Percentiles rank a stretch among this genome's conserved stretches.
phyloP scores from a whole-genome alignment of 92 coral and sea anemone species.

The Anthopleura xanthogrammica region DNA sequence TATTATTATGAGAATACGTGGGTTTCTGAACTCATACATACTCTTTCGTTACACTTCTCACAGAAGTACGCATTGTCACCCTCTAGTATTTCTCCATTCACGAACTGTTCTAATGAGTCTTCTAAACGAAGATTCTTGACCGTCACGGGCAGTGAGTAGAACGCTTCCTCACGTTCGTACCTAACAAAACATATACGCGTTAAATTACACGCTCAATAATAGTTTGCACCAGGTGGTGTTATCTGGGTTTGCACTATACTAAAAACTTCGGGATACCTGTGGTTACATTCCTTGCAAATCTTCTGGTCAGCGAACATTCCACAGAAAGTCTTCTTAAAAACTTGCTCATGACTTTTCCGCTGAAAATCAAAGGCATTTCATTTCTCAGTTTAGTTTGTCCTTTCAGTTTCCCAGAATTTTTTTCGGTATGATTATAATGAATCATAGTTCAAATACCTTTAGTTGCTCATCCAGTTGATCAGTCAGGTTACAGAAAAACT shows the following conservation, averaged over 20 bases:
- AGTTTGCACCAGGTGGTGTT: no score
- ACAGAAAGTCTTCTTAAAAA: conserved; percentile 88
- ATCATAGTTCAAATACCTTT: conserved; percentile 42
- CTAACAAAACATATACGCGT: conserved; percentile 22
- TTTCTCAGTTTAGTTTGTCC: no score
- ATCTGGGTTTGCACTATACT: neutral
- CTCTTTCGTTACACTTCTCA: conserved; percentile 85
- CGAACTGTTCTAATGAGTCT: conserved; percentile 89
- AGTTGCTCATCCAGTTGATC: conserved; percentile 84
- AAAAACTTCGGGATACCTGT: conserved; percentile 46
- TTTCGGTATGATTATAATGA: no score
- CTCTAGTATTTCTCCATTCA: conserved; percentile 89
- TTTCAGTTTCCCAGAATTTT: no score
- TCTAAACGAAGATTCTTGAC: conserved; percentile 69
- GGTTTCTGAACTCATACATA: conserved; percentile 12
- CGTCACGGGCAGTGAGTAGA: conserved; percentile 77
- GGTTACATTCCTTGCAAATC: conserved; percentile 87
- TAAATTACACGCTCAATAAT: no score
- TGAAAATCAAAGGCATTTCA: conserved; percentile 1
- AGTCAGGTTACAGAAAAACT: conserved; percentile 84
- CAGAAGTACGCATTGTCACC: conserved; percentile 93
- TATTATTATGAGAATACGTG: neutral
- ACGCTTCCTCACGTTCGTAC: conserved; percentile 87
- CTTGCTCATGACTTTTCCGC: conserved; percentile 73
- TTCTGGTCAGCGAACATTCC: conserved; percentile 96